phyloP scores from a whole-genome alignment of 1,140 invertebrate genomes.

The Limonius californicus region DNA sequence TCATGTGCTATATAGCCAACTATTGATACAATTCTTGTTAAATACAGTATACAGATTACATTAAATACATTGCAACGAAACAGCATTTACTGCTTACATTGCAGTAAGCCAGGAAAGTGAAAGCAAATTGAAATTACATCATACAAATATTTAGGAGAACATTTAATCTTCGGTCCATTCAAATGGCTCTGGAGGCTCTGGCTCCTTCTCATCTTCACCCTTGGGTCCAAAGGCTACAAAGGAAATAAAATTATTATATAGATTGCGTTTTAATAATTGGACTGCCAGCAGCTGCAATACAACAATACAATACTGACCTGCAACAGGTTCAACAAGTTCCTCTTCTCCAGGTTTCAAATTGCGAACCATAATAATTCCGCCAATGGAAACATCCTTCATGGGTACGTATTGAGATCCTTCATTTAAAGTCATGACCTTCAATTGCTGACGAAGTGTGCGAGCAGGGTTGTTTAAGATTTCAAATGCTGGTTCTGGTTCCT shows the following conservation, averaged over 20 bases:
- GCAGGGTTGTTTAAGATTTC: conserved; percentile 90
- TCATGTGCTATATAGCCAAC: too few relatives aligned
- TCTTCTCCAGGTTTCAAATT: conserved; percentile 76
- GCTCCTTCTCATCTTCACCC: conserved; percentile 91
- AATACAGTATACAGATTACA: too few relatives aligned
- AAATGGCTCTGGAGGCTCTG: conserved; percentile 95
- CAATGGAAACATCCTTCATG: conserved; percentile 88
- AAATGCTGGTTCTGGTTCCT: conserved; percentile 83
- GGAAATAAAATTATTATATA: too few relatives aligned
- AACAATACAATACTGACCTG: conserved; percentile 41
- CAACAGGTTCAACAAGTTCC: conserved; percentile 91
- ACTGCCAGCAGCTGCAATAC: background rate
- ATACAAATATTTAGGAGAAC: too few relatives aligned
- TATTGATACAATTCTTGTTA: too few relatives aligned
- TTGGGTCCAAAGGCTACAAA: conserved; percentile 65
- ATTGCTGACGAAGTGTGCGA: conserved; percentile 87
- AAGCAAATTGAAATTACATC: too few relatives aligned
- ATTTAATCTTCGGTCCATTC: conserved; percentile 89
- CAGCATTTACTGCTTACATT: too few relatives aligned
- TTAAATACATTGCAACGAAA: too few relatives aligned
- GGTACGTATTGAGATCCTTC: conserved; percentile 79
- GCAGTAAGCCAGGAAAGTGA: too few relatives aligned
- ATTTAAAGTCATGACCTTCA: conserved; percentile 79
- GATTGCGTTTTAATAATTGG: background rate
- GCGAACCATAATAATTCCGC: conserved; percentile 94